These are phyloP conservation scores for Noctua comes DNA, from an alignment of 2,888 invertebrate species.

Conservation along the genomic window DNA sequence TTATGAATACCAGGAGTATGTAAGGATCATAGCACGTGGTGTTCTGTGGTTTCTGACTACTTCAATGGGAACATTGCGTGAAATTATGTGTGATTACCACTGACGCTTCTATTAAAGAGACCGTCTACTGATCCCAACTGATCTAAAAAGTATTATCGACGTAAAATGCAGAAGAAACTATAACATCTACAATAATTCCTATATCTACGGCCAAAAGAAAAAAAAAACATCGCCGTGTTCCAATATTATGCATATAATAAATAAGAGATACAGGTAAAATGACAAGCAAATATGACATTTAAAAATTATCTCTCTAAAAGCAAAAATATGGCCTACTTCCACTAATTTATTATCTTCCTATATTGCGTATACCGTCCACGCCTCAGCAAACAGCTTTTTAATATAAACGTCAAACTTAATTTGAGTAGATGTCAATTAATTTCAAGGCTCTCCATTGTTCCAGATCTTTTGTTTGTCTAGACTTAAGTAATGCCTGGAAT, in stretches of 20 bases:
- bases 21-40: background rate
- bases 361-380: background rate
- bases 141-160: background rate
- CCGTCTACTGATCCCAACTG: background rate
- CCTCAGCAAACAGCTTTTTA: slow-evolving; percentile 2
- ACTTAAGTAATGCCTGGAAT: slow-evolving; percentile 43
- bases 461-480: slow-evolving; percentile 47
- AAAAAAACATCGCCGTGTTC: background rate
- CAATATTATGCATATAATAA: background rate
- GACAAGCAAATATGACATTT: background rate
- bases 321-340: background rate
- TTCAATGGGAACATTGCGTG: background rate
- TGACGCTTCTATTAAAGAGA: background rate
- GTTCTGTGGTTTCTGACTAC: background rate
- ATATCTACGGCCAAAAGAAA: background rate
- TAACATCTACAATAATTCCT: background rate
- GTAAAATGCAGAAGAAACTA: background rate
- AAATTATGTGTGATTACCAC: background rate
- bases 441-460: slow-evolving; percentile 38
- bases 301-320: background rate
- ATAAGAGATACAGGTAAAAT: background rate
- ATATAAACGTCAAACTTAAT: slow-evolving; percentile 29
- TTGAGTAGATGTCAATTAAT: slow-evolving; percentile 47
- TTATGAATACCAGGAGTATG: background rate
- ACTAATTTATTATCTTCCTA: background rate